Base-by-base conservation (phyloP, 2,888 invertebrate genomes). In the Kuschelorhynchus macadamiae region DNA sequence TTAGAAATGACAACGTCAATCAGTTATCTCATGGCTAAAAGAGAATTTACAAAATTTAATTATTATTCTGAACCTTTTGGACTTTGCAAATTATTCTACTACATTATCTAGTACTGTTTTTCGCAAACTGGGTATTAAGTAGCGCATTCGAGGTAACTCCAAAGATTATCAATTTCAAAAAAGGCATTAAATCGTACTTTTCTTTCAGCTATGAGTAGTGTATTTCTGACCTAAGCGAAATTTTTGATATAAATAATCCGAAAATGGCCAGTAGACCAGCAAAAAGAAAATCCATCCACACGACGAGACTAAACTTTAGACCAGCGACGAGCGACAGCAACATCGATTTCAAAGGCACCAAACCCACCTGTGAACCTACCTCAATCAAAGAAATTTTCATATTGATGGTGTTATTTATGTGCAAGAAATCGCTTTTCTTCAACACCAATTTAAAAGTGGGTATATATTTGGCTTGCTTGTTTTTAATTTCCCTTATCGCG, bases 381-480 rank as follows among this genome's bases (percentile, higher is more conserved):
- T 91, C 95, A 21, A 87, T 97, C 42, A 87, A 90, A 73, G 92
- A 95, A 84, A 90, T 96, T 61, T 84, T 96, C 39, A 85, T 92
- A 25, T 88, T 94, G 82, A 91, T 96, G 87, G 85, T 96, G 42
- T 87, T 97, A 82, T 93, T 94, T 81, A 83, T 94, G 67, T 97
- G 96, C 84, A 93, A 94, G 82, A 95, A 93, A 84, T 88, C 93
- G 9, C 87, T 97, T 66, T 93, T 97, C 81, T 91, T 94, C 76
- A 92, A 96, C 79, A 92, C 92, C 20, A 91, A 91, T 81, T 88
- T 93, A 67, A 95, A 95, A 87, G 91, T 97, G 79, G 92, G 91
- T 8, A 85, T 95, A 32, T 98, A 98, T 84, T 86, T 95, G 77
- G 91, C 90, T 72, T 88, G 91, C 71, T 87, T 97, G 70, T 94